Percentiles rank a stretch among this genome's conserved stretches.
These are phyloP conservation scores for Coptotermes formosanus DNA, from an alignment of 1,140 invertebrate species.

Conservation along the genomic window DNA sequence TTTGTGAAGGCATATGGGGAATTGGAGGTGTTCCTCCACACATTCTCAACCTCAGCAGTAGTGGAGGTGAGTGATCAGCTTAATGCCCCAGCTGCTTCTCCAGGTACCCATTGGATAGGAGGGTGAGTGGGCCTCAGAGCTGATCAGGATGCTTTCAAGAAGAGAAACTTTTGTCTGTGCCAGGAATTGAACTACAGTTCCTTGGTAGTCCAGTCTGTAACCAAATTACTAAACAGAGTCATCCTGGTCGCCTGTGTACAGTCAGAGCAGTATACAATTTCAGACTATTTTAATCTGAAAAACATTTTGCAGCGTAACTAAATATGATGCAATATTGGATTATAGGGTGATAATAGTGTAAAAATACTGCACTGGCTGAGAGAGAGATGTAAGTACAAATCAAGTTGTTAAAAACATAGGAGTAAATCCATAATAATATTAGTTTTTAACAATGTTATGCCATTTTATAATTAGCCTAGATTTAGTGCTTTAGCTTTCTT, in stretches of 20 bases:
- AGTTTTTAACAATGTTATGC: not conserved
- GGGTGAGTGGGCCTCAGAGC: too few species aligned
- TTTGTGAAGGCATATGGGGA: too few species aligned
- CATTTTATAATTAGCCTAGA: conserved; percentile 4
- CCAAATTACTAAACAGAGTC: too few species aligned
- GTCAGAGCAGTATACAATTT: not conserved
- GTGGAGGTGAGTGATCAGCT: too few species aligned
- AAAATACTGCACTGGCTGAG: conserved; percentile 1
- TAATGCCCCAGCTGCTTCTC: too few species aligned
- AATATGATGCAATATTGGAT: not conserved
- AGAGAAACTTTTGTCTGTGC: too few species aligned
- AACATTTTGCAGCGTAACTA: not conserved
- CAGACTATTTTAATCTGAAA: not conserved
- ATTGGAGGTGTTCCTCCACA: too few species aligned
- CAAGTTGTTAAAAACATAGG: not conserved
- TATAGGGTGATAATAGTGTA: not conserved
- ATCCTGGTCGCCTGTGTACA: not conserved
- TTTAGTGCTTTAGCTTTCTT: not conserved
- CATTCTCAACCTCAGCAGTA: too few species aligned
- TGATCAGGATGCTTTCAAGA: too few species aligned
- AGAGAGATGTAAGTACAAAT: conserved; percentile 9
- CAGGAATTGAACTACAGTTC: too few species aligned
- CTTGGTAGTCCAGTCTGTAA: too few species aligned
- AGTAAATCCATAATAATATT: not conserved
- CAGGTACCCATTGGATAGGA: too few species aligned